These are phyloP conservation scores for Piezodorus guildinii DNA, from an alignment of 1,140 invertebrate genomes.

Conservation along the genomic window DNA sequence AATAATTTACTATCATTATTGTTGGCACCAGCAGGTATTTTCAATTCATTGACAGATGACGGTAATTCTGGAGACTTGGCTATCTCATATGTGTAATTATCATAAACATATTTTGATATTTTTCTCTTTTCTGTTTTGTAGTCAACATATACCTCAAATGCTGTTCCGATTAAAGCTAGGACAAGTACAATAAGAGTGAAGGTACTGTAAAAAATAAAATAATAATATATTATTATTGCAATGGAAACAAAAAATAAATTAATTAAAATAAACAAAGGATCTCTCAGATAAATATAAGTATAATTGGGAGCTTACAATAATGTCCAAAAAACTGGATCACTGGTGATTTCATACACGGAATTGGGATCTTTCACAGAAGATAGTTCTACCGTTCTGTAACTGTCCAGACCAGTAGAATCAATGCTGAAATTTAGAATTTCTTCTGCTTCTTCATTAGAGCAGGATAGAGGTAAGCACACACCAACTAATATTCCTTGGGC, in stretches of 20 bases:
- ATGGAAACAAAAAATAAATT: no score
- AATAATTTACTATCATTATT: conserved; percentile 22
- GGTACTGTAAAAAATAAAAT: conserved; percentile 18
- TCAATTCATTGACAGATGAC: neutral
- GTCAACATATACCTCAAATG: conserved; percentile 26
- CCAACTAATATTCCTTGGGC: conserved; percentile 41
- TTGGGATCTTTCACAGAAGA: conserved; percentile 50
- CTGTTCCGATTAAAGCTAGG: conserved; percentile 23
- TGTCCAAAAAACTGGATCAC: conserved; percentile 56
- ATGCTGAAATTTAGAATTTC: conserved; percentile 43
- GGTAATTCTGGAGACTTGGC: conserved; percentile 22
- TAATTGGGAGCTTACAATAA: conserved; percentile 45
- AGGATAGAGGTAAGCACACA: conserved; percentile 57
- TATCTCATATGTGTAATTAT: conserved; percentile 29
- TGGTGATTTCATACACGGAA: conserved; percentile 49
- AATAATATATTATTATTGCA: no score
- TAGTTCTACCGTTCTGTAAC: conserved; percentile 35
- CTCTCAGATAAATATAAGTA: no score
- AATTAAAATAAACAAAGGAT: no score
- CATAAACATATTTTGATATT: conserved; percentile 26
- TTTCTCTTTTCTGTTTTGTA: conserved; percentile 17
- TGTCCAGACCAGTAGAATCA: conserved; percentile 33
- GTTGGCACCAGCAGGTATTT: conserved; percentile 19
- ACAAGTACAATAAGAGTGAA: conserved; percentile 23
- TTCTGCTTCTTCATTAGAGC: conserved; percentile 46